phyloP scores from a whole-genome alignment of 2,888 invertebrate genomes.

The Mactromeris polynyma region DNA sequence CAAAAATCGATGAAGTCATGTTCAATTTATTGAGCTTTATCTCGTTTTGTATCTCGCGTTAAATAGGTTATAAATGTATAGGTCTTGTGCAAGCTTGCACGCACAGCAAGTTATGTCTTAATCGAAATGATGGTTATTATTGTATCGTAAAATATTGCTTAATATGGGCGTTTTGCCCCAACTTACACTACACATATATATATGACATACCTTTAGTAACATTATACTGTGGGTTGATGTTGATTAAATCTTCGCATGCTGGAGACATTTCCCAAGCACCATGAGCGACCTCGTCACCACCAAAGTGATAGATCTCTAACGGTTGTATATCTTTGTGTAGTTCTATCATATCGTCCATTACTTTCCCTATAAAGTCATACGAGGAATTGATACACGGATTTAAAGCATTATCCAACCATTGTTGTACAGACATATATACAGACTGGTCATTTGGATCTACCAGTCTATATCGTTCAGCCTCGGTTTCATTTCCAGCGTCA shows the following conservation, averaged over 20 bases:
- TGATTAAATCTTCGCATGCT: conserved; percentile 70
- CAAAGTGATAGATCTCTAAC: conserved; percentile 82
- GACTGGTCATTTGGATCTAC: conserved; percentile 75
- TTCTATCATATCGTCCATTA: conserved; percentile 71
- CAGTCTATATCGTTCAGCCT: conserved; percentile 71
- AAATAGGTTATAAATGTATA: no score
- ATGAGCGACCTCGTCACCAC: conserved; percentile 84
- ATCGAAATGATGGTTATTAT: no score
- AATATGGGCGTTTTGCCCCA: no score
- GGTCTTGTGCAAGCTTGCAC: no score
- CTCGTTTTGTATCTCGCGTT: no score
- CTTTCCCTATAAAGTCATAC: conserved; percentile 78
- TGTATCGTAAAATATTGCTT: no score
- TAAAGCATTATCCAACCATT: conserved; percentile 79
- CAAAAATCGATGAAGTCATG: no score
- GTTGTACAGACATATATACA: conserved; percentile 76
- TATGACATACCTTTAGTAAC: conserved; percentile 48
- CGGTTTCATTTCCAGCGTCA: conserved; percentile 40
- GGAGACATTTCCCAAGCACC: conserved; percentile 83
- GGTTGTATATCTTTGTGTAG: conserved; percentile 80
- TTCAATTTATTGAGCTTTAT: no score
- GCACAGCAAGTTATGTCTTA: no score
- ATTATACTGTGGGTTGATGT: conserved; percentile 44
- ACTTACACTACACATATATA: no score
- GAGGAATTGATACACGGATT: conserved; percentile 81